Conservation (phyloP, 2,113 vertebrate species). For the Neotragus pygmaeus region DNA sequence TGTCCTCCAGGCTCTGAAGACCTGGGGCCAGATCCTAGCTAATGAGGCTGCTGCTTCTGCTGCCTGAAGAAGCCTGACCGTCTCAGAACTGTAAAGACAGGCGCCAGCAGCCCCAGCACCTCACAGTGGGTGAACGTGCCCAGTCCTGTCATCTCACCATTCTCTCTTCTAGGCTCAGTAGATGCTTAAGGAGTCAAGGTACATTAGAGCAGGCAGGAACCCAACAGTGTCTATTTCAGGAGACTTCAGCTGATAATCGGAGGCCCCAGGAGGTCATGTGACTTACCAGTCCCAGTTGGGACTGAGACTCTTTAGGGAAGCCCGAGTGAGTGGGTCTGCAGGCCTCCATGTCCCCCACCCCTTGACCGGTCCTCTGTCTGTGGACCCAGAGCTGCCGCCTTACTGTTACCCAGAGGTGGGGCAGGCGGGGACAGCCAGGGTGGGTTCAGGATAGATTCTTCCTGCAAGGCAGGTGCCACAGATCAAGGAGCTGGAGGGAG, state of each 20-base stretch:
- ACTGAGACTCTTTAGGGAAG: not conserved
- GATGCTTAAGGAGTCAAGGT: not conserved
- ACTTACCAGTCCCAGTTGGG: not conserved
- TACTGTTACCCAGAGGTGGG: not conserved
- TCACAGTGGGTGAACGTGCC: not conserved
- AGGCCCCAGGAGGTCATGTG: not conserved
- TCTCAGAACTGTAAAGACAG: not conserved
- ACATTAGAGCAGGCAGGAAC: not conserved
- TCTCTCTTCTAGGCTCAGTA: not conserved
- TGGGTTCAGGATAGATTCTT: not conserved
- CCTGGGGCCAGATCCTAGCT: not conserved
- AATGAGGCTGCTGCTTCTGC: not conserved
- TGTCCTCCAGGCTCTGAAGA: not conserved
- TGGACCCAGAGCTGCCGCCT: not conserved
- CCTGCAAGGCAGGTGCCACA: not conserved
- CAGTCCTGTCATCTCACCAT: not conserved
- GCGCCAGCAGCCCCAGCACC: not conserved
- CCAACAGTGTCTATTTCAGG: not conserved
- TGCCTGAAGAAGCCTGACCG: not conserved
- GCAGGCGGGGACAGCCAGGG: not conserved
- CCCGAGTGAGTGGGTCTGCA: not conserved
- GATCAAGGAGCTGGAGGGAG: not conserved
- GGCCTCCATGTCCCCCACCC: not conserved
- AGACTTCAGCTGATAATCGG: not conserved
- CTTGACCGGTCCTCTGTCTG: accelerated